Evolutionary conservation across 2,113 vertebrate genomes (phyloP).

Genomic region (Diphyllodes magnificus): DNA sequence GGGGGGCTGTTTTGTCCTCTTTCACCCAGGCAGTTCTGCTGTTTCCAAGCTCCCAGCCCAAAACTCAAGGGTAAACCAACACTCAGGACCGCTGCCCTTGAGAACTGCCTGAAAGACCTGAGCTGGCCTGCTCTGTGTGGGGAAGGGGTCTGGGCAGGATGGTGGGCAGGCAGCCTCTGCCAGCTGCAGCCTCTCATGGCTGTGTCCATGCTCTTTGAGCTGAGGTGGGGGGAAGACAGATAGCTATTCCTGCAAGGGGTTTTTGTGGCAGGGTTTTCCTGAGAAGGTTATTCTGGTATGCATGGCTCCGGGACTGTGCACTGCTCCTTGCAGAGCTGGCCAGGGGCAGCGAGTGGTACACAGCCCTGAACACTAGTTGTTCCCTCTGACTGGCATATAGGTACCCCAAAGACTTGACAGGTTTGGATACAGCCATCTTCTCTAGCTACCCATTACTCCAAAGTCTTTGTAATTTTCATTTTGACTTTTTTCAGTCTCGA

Average conservation of each 20-base stretch:
- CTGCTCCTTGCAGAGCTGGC: neutral
- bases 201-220: neutral
- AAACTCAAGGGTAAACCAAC: neutral
- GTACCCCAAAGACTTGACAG: neutral
- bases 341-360: neutral
- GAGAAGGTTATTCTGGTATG: neutral
- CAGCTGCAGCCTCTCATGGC: neutral
- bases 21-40: neutral
- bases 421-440: neutral
- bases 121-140: neutral
- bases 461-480: neutral
- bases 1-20: neutral
- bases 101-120: neutral
- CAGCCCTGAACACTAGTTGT: neutral
- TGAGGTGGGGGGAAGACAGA: neutral
- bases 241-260: fast-evolving
- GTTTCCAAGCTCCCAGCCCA: neutral
- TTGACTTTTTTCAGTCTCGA: neutral
- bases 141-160: neutral
- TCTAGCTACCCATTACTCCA: neutral
- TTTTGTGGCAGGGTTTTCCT: neutral
- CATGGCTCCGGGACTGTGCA: fast-evolving
- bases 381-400: neutral
- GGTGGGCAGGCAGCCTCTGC: neutral
- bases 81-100: fast-evolving